Evolutionary conservation across 2,888 invertebrate species (phyloP).

Genomic region (Sarcophaga rosellei): DNA sequence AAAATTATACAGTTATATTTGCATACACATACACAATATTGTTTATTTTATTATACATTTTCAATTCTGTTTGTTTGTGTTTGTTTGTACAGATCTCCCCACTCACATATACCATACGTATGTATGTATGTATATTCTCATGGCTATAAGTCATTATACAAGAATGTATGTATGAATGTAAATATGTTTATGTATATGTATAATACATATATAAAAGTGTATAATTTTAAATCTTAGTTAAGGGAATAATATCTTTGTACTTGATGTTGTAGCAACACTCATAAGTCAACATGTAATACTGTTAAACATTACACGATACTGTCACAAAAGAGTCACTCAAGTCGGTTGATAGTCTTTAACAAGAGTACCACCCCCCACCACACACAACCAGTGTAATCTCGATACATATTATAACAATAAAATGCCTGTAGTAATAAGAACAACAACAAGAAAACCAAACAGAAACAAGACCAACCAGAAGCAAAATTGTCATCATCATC

Average conservation of each 20-base stretch:
- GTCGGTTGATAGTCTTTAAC: constrained; percentile 25
- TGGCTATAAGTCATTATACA: not conserved
- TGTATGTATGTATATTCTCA: not conserved
- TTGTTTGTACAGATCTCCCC: not conserved
- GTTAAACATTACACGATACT: constrained; percentile 78
- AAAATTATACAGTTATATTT: constrained; percentile 16
- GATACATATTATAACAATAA: constrained; percentile 47
- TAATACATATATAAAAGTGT: constrained; percentile 24
- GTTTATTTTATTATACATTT: constrained; percentile 31
- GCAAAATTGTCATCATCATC: constrained; percentile 10
- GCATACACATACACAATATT: constrained; percentile 18
- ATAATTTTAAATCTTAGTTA: constrained; percentile 63
- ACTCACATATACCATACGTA: not conserved
- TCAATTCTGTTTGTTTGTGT: constrained; percentile 15
- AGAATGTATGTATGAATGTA: not conserved
- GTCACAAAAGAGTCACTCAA: constrained; percentile 72
- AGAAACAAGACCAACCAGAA: not conserved
- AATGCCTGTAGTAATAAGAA: constrained; percentile 27
- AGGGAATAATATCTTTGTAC: constrained; percentile 61
- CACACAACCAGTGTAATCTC: too few species aligned
- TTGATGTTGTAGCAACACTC: constrained; percentile 68
- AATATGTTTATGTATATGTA: not conserved
- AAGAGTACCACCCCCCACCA: constrained; percentile 17
- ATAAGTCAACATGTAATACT: constrained; percentile 79
- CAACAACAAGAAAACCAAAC: constrained; percentile 20